Percentiles rank a stretch among this genome's conserved stretches.
Evolutionary conservation across 2,113 vertebrate genomes (phyloP).

Genomic region (Bujurquina vittata): DNA sequence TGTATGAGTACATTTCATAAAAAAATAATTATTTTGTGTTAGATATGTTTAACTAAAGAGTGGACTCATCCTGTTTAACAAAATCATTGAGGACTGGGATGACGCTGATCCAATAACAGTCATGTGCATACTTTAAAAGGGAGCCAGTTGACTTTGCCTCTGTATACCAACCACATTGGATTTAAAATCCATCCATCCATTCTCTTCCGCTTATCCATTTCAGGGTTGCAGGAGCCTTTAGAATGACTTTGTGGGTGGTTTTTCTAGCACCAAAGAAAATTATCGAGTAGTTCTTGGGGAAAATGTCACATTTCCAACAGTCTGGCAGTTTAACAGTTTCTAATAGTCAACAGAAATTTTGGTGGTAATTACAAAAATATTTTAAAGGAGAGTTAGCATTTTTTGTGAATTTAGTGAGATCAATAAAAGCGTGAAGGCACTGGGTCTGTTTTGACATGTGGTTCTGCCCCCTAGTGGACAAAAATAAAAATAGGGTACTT

Average conservation of each 20-base stretch:
- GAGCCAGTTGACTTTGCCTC: background rate
- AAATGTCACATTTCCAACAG: background rate
- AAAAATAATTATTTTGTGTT: background rate
- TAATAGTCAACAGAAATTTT: background rate
- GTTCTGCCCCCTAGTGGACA: conserved; percentile 26
- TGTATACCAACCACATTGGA: background rate
- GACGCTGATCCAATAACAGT: too few relatives aligned
- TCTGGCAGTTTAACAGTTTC: background rate
- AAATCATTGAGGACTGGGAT: background rate
- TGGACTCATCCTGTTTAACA: background rate
- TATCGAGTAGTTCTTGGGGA: background rate
- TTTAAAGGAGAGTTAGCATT: background rate
- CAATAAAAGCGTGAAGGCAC: accelerated
- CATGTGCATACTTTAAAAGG: background rate
- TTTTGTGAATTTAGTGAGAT: background rate
- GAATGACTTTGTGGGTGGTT: background rate
- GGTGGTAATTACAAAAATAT: background rate
- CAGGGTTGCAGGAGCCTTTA: background rate
- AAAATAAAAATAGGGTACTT: background rate
- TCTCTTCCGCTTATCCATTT: too few relatives aligned
- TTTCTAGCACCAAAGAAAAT: background rate
- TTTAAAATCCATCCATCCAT: background rate
- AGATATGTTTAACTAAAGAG: background rate
- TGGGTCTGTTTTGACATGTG: background rate
- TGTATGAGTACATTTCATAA: background rate